Evolutionary conservation across 2,888 invertebrate genomes (phyloP), one percentile per base, ranked within the genome.

Genomic region (Pristionchus exspectatus): DNA sequence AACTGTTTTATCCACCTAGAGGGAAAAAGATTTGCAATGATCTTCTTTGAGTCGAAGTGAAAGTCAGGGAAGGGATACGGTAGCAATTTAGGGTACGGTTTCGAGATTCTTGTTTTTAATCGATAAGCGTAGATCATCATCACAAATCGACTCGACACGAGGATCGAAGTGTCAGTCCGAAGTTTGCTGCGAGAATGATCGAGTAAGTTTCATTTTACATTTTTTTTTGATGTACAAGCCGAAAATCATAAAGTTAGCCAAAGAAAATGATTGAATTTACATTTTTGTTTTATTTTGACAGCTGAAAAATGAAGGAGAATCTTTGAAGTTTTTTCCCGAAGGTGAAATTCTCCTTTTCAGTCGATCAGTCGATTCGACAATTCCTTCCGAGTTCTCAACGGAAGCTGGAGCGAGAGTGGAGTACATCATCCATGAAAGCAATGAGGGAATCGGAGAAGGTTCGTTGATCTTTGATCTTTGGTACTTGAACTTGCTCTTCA

Each of bases 341-440:
- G 1, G 56, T 0, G 14, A 56, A 16, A 3, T 30, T 72, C 10
- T 72, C 18, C 0, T 1, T 74, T 74, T 21, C 24, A 74, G 74
- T 74, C 74, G 24, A 18, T 33, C 33, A 21, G 14, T 38, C 38
- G 33, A 56, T 59, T 50, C 63, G 24, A 12, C 59, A 3, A 38
- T 63, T 69, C 33, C 87, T 33, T 38, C 44, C 66, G 87, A 69
- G 1, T n/a, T 44, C 66, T 56, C 87, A 18, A 44, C 50, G 2
- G 63, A 56, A n/a, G 27, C n/a, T 12, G 50, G 33, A 66, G 38
- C 81, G 50, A 81, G 81, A 50, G 91, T 93, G n/a, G 93, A 93
- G 93, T 93, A 93, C 90, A 92, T 93, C 24, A 93, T 93, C 38
- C 93, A 93, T 86, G 90, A 90, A 66, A 91, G 91, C 27, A 38